A percentile compares a stretch with the other conserved stretches of the same genome.
phyloP scores from a whole-genome alignment of 2,797 vertebrate species.

The Lacerta agilis region DNA sequence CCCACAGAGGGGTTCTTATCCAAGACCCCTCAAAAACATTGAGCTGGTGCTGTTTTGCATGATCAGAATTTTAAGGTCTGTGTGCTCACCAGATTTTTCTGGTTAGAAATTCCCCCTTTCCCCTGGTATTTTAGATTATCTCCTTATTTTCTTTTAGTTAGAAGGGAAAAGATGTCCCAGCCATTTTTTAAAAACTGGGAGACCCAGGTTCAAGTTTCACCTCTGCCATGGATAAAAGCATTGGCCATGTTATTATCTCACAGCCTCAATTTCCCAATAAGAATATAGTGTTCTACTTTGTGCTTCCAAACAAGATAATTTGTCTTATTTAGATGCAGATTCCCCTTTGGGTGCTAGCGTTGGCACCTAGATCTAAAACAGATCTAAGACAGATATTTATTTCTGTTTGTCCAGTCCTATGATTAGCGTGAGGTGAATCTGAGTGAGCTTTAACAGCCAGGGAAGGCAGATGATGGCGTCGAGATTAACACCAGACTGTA shows the following conservation, averaged over 20 bases:
- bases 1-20: neutral
- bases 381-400: neutral
- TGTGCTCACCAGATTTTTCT: neutral
- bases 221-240: neutral
- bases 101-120: neutral
- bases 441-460: neutral
- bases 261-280: neutral
- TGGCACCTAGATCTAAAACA: neutral
- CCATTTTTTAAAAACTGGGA: neutral
- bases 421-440: neutral
- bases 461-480: neutral
- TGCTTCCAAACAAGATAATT: neutral
- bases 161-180: neutral
- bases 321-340: neutral
- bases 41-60: neutral
- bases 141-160: neutral
- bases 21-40: no score
- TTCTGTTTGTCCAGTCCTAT: constrained; percentile 23
- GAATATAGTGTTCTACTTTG: neutral
- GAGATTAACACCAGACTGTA: constrained; percentile 29
- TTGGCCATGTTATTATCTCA: neutral
- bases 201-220: neutral
- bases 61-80: neutral
- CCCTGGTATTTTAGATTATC: neutral
- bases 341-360: neutral